Base-by-base conservation (phyloP, 2,113 vertebrate species). In the Brienomyrus brachyistius region DNA sequence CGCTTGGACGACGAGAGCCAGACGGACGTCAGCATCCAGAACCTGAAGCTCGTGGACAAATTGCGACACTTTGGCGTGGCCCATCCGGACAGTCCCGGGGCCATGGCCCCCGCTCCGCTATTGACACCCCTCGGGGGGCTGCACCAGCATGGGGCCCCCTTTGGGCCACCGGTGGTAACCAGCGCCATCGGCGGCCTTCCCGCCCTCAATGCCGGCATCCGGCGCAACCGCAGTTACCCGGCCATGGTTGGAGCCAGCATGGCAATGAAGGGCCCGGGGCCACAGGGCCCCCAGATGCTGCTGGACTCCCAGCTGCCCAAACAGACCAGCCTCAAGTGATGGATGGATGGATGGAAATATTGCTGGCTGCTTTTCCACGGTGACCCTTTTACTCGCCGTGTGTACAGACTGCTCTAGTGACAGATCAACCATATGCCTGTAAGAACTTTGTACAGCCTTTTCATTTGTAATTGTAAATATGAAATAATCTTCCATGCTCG, bases 161-260 rank as follows among this genome's bases (percentile, higher is more conserved):
- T 98, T 50, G 95, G 96, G 48, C 93, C 97, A 0, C 91, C 97
- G 27, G 91, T 95, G 89, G 91, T 95, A 43, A 95, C 95, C 90
- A 95, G 94, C 7, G 74, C 96, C 77, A 95, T 99, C 0, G 96
- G 95, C 5, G 96, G 97, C 89, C 94, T 98, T 89, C 96, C 97
- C 11, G 92, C 91, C 92, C 93, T 98, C 90, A 97, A 95, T 85
- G 93, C 95, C 1, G 97, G 98, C 89, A 97, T 99, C 91, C 96
- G 98, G 10, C 95, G 98, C 93, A 99, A 99, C 54, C 96, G 97
- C 47, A 99, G 98, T 94, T 99, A 98, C 91, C 98, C 98, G 10
- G 97, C 97, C 86, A 97, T 99, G 98, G 98, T 99, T 90, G 98
- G 98, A 35, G 98, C 98, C 91, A 98, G 98, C 92, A 98, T 99